Conservation (phyloP, 1,140 invertebrate species). For the Nephotettix cincticeps region DNA sequence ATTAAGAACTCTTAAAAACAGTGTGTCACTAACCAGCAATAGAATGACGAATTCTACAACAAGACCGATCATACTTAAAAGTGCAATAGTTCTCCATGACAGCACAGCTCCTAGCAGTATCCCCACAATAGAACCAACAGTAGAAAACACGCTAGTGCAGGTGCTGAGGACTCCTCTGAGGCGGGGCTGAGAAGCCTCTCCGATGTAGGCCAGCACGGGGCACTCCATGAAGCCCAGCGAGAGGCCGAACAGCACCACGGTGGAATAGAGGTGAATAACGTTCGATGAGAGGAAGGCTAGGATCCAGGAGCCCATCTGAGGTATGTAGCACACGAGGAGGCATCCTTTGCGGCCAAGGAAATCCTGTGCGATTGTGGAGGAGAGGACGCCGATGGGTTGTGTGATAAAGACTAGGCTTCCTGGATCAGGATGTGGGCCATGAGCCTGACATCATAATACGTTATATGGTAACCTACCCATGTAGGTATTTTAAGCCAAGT, state of each 20-base stretch:
- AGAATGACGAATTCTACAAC: no score
- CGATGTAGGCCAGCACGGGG: slow-evolving; percentile 53
- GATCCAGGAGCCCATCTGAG: slow-evolving; percentile 29
- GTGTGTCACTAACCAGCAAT: no score
- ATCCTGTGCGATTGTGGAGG: slow-evolving; percentile 31
- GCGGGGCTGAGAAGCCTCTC: slow-evolving; percentile 50
- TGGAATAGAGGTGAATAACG: slow-evolving; percentile 16
- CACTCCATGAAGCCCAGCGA: slow-evolving; percentile 52
- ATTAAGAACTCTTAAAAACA: no score
- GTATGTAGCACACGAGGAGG: slow-evolving; percentile 33
- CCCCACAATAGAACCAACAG: slow-evolving; percentile 10
- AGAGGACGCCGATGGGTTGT: slow-evolving; percentile 27
- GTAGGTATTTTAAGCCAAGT: no score
- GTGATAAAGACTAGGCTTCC: slow-evolving; percentile 34
- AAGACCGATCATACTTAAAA: no score
- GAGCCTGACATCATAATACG: no score
- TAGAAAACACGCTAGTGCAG: neutral
- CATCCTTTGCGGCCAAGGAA: slow-evolving; percentile 30
- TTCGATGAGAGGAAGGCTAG: slow-evolving; percentile 25
- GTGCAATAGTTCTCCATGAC: slow-evolving; percentile 1
- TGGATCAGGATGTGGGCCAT: no score
- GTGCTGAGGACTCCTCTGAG: slow-evolving; percentile 11
- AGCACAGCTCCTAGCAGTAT: slow-evolving; percentile 9
- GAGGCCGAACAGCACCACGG: slow-evolving; percentile 27
- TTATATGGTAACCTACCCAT: no score